Percentiles rank a stretch among this genome's conserved stretches.
Evolutionary conservation across 2,797 vertebrate genomes (phyloP).

Genomic region (Coreius guichenoti): DNA sequence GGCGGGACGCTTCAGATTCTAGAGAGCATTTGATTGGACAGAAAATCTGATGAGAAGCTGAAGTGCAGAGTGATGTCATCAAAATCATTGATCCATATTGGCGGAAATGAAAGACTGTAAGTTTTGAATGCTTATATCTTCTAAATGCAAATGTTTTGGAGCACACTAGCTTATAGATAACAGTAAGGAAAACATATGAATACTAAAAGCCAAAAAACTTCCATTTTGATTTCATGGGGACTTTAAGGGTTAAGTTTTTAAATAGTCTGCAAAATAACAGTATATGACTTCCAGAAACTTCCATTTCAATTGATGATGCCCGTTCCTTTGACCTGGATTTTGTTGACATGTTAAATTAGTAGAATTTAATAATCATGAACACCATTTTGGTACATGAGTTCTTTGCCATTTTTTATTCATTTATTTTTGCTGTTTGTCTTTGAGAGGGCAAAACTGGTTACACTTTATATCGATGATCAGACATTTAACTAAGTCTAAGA

Average conservation of each 20-base stretch:
- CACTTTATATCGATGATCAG: not conserved
- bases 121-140: too few species aligned
- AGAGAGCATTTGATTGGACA: too few species aligned
- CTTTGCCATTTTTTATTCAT: not conserved
- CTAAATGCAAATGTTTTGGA: too few species aligned
- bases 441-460: not conserved
- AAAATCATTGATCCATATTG: too few species aligned
- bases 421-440: not conserved
- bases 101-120: too few species aligned
- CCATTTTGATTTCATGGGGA: too few species aligned
- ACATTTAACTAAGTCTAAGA: not conserved
- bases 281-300: not conserved
- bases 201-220: too few species aligned
- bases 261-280: not conserved
- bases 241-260: not conserved
- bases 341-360: not conserved
- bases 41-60: too few species aligned
- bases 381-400: not conserved
- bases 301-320: not conserved
- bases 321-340: not conserved
- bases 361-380: not conserved
- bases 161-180: too few species aligned
- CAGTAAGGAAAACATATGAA: too few species aligned
- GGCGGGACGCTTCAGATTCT: too few species aligned
- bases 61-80: too few species aligned